phyloP scores from a whole-genome alignment of 2,888 invertebrate species.

The Panorpa germanica region DNA sequence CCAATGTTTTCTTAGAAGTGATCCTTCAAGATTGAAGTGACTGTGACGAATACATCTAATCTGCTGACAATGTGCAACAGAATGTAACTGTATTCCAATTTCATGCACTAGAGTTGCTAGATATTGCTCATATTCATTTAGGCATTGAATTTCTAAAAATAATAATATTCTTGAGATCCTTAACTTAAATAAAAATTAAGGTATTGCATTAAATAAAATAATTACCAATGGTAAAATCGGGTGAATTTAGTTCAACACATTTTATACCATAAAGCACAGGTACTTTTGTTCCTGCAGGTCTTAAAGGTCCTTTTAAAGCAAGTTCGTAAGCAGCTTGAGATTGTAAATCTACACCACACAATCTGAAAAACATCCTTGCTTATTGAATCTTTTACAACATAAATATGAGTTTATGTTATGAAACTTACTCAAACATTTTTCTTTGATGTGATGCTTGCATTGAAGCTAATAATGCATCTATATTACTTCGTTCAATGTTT shows the following conservation, averaged over 20 bases:
- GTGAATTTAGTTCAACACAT: constrained; percentile 61
- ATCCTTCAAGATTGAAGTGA: constrained; percentile 53
- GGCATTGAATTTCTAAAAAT: constrained; percentile 61
- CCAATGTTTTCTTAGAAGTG: constrained; percentile 73
- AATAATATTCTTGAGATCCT: constrained; percentile 3
- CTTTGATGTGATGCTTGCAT: constrained; percentile 76
- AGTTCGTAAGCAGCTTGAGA: constrained; percentile 83
- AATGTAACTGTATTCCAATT: constrained; percentile 58
- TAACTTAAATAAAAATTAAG: background rate
- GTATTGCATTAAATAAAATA: constrained; percentile 9
- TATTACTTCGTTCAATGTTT: constrained; percentile 44
- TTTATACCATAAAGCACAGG: constrained; percentile 75
- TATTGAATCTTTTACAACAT: constrained; percentile 6
- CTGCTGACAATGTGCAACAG: constrained; percentile 60
- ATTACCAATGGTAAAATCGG: constrained; percentile 68
- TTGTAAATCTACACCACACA: constrained; percentile 62
- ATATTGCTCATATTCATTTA: constrained; percentile 69
- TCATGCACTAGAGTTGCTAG: constrained; percentile 65
- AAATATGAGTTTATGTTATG: no score
- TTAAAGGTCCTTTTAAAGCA: constrained; percentile 60
- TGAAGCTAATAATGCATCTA: constrained; percentile 57
- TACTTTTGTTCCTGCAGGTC: constrained; percentile 47
- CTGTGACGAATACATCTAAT: constrained; percentile 71
- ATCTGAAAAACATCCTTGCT: constrained; percentile 25
- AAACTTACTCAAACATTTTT: constrained; percentile 64